Conservation (phyloP, 2,797 vertebrate species). For the Odontamblyopus lacepedii region DNA sequence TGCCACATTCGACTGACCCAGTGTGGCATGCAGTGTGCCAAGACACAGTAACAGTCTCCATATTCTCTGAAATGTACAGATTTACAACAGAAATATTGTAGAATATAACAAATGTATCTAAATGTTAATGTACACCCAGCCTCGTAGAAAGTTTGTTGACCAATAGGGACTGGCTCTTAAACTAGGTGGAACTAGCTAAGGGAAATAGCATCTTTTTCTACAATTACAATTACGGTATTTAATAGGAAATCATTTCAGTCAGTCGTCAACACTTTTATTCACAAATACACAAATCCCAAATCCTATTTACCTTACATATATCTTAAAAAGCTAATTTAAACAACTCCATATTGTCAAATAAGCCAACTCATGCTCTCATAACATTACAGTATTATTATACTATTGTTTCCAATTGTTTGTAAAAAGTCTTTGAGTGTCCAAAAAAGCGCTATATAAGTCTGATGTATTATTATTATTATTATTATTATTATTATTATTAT, state of each 20-base stretch:
- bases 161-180: not conserved
- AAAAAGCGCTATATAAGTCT: too few species aligned
- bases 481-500: not conserved
- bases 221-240: too few species aligned
- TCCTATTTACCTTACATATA: not conserved
- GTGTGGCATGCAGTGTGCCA: conserved; percentile 20
- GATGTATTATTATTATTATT: too few species aligned
- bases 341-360: not conserved
- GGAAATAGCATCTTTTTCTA: not conserved
- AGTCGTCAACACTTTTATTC: too few species aligned
- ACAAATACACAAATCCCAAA: not conserved
- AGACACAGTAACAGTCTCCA: conserved; percentile 20
- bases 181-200: not conserved
- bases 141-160: not conserved
- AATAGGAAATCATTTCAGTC: not conserved
- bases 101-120: not conserved
- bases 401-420: too few species aligned
- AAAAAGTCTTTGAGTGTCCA: too few species aligned
- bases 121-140: not conserved
- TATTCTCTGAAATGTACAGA: conserved; percentile 33
- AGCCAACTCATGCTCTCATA: not conserved
- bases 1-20: conserved; percentile 36
- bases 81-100: not conserved
- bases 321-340: not conserved
- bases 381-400: too few species aligned